Evolutionary conservation across 2,888 invertebrate genomes (phyloP).

Genomic region (Dexiosoma caninum): DNA sequence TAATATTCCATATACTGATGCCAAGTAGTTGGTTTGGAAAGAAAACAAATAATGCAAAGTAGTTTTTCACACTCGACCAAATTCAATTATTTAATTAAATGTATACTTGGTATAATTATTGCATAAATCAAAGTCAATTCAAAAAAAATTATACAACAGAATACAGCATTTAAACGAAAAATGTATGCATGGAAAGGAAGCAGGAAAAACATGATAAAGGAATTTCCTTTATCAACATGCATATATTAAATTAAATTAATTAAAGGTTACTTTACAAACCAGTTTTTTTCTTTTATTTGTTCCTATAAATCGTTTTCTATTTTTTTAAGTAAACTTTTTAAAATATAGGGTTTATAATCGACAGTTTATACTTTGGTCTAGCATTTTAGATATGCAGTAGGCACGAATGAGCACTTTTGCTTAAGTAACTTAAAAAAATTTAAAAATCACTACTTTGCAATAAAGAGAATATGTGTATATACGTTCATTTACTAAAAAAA

Average conservation of each 20-base stretch:
- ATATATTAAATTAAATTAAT: neutral
- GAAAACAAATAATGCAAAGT: constrained; percentile 7
- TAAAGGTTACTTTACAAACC: no score
- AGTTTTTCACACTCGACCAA: constrained; percentile 52
- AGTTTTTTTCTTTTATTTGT: no score
- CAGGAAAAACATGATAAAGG: neutral
- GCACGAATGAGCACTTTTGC: no score
- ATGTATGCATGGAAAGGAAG: neutral
- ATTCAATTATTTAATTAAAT: constrained; percentile 65
- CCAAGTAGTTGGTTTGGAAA: neutral
- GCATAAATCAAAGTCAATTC: constrained; percentile 33
- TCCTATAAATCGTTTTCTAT: no score
- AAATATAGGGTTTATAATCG: no score
- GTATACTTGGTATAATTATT: constrained; percentile 63
- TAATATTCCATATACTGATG: neutral
- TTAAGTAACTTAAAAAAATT: no score
- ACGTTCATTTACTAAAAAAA: no score
- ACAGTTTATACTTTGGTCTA: no score
- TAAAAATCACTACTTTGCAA: no score
- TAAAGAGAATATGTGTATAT: no score
- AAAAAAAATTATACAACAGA: neutral
- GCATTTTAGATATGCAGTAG: no score
- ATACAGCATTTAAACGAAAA: neutral
- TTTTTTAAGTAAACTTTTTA: no score
- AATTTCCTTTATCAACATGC: constrained; percentile 6